Conservation (phyloP, 1,140 invertebrate species). For the Arion vulgaris region DNA sequence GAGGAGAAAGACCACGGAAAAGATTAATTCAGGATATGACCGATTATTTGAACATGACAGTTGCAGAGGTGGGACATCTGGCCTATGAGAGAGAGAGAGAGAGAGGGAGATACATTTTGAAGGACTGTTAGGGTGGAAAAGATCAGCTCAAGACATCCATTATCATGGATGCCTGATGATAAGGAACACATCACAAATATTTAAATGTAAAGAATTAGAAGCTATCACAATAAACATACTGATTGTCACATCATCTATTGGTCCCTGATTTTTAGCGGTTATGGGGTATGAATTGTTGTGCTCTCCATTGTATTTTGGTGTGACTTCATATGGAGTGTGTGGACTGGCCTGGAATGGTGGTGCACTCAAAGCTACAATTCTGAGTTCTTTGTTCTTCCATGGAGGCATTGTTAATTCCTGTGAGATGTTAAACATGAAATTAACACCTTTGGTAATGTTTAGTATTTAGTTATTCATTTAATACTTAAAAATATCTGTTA, state of each 20-base stretch:
- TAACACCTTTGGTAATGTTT: not conserved
- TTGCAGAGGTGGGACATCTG: too few species aligned
- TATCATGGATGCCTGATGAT: too few species aligned
- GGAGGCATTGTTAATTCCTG: conserved; percentile 60
- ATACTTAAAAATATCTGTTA: too few species aligned
- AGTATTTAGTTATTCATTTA: too few species aligned
- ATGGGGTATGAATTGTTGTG: conserved; percentile 35
- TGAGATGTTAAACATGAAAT: not conserved
- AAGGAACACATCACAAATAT: not conserved
- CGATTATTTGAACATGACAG: too few species aligned
- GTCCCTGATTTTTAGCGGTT: not conserved
- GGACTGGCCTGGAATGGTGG: conserved; percentile 33
- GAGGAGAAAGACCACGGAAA: too few species aligned
- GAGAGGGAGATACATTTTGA: too few species aligned
- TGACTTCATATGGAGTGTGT: conserved; percentile 29
- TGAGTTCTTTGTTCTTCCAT: conserved; percentile 54
- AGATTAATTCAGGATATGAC: too few species aligned
- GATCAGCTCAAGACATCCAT: too few species aligned
- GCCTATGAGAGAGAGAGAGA: too few species aligned
- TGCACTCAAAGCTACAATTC: conserved; percentile 47
- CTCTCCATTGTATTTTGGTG: conserved; percentile 37
- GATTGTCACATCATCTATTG: conserved; percentile 51
- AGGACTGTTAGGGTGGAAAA: too few species aligned
- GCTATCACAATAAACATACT: conserved; percentile 50
- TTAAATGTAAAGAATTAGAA: too few species aligned